phyloP scores from a whole-genome alignment of 2,797 vertebrate species.

The Crenichthys baileyi region DNA sequence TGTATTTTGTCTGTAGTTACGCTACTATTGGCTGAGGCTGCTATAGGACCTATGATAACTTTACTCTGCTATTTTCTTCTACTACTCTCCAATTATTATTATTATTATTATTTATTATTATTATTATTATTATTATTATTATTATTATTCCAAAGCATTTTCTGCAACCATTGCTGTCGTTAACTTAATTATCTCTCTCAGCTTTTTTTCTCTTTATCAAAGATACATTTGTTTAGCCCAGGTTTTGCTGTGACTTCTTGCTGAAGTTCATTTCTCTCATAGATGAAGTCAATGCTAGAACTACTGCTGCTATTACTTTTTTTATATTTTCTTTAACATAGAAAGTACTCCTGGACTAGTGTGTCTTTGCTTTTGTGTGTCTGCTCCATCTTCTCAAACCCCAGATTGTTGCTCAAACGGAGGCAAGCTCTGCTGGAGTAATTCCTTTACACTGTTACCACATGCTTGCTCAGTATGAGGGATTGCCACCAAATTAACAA shows the following conservation, averaged over 20 bases:
- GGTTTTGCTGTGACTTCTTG: neutral
- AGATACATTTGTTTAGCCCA: neutral
- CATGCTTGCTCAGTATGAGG: neutral
- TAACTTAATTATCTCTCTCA: neutral
- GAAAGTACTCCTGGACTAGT: neutral
- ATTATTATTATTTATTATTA: too few relatives aligned
- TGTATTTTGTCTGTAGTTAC: neutral
- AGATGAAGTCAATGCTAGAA: neutral
- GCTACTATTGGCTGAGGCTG: too few relatives aligned
- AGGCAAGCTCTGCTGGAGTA: neutral
- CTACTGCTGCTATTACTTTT: neutral
- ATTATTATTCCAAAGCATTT: neutral
- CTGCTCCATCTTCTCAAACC: neutral
- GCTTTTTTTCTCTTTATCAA: too few relatives aligned
- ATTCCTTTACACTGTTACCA: neutral
- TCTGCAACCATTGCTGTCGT: neutral
- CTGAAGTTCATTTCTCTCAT: neutral
- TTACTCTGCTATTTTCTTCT: neutral
- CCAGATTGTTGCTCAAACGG: neutral
- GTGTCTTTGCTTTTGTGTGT: neutral
- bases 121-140: neutral
- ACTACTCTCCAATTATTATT: neutral
- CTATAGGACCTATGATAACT: too few relatives aligned
- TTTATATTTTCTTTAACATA: neutral
- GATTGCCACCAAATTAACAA: neutral